Evolutionary conservation across 2,113 vertebrate genomes (phyloP).

Genomic region (Ciconia boyciana): DNA sequence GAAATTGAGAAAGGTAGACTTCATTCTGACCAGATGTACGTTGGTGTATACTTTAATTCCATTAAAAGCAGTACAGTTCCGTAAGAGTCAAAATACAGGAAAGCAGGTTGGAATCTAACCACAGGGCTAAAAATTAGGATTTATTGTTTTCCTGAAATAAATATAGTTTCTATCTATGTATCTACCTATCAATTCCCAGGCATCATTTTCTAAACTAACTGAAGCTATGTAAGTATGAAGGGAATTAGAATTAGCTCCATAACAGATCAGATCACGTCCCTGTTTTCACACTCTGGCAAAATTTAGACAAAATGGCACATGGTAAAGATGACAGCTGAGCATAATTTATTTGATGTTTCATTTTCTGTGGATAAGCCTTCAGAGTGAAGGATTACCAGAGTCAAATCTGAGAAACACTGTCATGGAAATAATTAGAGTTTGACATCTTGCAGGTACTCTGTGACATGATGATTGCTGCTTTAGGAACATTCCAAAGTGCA

Average conservation of each 20-base stretch:
- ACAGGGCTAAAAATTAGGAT: not conserved
- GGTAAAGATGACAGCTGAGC: not conserved
- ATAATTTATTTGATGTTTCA: not conserved
- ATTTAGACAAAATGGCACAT: not conserved
- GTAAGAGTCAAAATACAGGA: not conserved
- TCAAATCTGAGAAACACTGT: conserved; percentile 10
- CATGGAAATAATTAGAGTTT: conserved; percentile 26
- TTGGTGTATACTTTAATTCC: not conserved
- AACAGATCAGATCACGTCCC: not conserved
- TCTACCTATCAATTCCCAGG: not conserved
- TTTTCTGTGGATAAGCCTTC: conserved; percentile 24
- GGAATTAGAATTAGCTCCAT: not conserved
- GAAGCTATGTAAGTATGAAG: not conserved
- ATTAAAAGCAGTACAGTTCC: not conserved
- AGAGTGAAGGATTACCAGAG: conserved; percentile 21
- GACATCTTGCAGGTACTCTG: conserved; percentile 23
- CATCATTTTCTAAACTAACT: not conserved
- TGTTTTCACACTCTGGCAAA: not conserved
- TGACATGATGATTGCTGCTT: conserved; percentile 39
- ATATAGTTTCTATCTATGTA: not conserved
- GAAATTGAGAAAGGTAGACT: not conserved
- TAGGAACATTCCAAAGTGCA: conserved; percentile 11
- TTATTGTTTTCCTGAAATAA: not conserved
- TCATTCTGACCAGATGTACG: not conserved
- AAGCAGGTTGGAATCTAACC: not conserved